A percentile compares a stretch with the other conserved stretches of the same genome.
Conservation (phyloP, 2,113 vertebrate species). For the Acrocephalus arundinaceus region DNA sequence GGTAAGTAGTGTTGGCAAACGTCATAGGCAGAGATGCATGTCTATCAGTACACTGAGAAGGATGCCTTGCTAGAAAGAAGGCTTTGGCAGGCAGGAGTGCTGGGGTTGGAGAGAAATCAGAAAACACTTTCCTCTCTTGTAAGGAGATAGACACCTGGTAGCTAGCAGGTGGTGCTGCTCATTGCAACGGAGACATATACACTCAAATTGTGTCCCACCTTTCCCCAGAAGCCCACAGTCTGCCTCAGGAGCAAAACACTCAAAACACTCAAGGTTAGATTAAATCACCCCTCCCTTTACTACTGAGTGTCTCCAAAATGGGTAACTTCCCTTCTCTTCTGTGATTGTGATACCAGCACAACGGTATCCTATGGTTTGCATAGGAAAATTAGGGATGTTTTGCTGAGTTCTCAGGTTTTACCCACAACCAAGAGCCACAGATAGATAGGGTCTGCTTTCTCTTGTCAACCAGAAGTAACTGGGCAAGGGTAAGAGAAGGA, state of each 20-base stretch:
- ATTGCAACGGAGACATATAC: neutral
- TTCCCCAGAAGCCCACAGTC: neutral
- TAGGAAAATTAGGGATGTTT: neutral
- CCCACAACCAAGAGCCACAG: neutral
- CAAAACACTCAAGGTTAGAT: neutral
- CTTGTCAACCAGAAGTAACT: neutral
- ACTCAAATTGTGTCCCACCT: rapidly evolving
- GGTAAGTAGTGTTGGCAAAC: neutral
- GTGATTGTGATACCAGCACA: neutral
- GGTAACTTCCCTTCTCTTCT: neutral
- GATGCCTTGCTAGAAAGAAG: neutral
- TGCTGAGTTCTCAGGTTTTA: neutral
- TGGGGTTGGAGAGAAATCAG: neutral
- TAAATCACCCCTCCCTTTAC: neutral
- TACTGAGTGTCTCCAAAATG: neutral
- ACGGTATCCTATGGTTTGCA: neutral
- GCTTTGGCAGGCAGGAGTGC: neutral
- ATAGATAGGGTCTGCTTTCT: neutral
- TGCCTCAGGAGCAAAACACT: neutral
- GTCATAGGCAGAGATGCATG: neutral
- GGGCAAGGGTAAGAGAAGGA: neutral
- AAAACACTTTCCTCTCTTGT: neutral
- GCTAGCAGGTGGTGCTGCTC: neutral
- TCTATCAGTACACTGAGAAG: neutral
- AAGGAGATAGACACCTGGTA: neutral